Conservation (phyloP, 2,113 vertebrate species). For the Laticauda laticaudata region DNA sequence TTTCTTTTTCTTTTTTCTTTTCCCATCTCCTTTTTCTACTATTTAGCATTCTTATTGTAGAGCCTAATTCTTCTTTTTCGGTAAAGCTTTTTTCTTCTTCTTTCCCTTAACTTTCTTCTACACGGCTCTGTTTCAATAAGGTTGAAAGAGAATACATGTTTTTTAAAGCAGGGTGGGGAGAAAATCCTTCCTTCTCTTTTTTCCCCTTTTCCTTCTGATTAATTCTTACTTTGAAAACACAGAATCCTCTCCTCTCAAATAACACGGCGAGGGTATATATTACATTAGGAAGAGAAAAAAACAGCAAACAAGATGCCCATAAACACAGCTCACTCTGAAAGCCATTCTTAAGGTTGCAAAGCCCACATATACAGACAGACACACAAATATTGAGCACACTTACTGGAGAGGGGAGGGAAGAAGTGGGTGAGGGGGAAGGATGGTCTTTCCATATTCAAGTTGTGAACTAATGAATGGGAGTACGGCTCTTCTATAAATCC, state of each 20-base stretch:
- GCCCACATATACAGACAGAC: neutral
- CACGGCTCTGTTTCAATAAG: neutral
- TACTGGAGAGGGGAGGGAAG: rapidly evolving
- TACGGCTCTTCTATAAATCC: slow-evolving; percentile 1
- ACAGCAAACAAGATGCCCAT: slow-evolving; percentile 64
- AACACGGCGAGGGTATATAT: slow-evolving; percentile 64
- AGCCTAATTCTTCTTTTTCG: slow-evolving; percentile 26
- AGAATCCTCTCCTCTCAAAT: slow-evolving; percentile 66
- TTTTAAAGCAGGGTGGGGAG: rapidly evolving
- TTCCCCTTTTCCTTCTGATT: slow-evolving; percentile 45
- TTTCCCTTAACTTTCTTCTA: slow-evolving; percentile 15
- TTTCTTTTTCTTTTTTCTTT: slow-evolving; percentile 25
- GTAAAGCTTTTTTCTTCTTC: neutral
- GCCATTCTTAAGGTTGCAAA: slow-evolving; percentile 53
- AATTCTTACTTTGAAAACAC: slow-evolving; percentile 71
- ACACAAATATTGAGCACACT: neutral
- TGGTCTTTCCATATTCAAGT: slow-evolving; percentile 36
- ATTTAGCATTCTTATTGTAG: slow-evolving; percentile 58
- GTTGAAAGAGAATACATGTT: neutral
- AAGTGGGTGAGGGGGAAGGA: rapidly evolving
- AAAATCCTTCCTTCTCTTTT: neutral
- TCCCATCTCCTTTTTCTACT: neutral
- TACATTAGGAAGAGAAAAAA: slow-evolving; percentile 61
- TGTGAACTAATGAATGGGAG: slow-evolving; percentile 21
- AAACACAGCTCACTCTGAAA: slow-evolving; percentile 56